phyloP scores from a whole-genome alignment of 2,888 invertebrate genomes.

The Zeuzera pyrina region DNA sequence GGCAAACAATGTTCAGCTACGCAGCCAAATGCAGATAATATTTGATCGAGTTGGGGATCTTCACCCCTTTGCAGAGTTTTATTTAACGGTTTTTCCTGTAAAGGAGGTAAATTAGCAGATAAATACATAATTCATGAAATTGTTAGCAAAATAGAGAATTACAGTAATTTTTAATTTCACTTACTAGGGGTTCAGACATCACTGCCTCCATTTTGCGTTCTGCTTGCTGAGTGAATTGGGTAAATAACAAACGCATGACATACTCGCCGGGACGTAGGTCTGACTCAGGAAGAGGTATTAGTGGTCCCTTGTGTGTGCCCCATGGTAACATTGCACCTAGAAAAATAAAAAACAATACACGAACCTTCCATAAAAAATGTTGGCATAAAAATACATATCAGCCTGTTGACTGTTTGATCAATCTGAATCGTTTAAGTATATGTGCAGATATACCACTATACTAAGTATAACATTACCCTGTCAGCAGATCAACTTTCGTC shows the following conservation, averaged over 20 bases:
- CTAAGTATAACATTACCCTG: no score
- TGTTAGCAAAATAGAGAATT: no score
- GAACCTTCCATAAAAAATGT: no score
- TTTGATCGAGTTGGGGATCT: slow-evolving; percentile 95
- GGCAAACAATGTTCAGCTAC: slow-evolving; percentile 98
- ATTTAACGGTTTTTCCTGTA: slow-evolving; percentile 91
- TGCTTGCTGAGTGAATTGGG: slow-evolving; percentile 94
- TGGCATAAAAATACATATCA: background rate
- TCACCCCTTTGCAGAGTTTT: slow-evolving; percentile 97
- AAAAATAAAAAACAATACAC: background rate
- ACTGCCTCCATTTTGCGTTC: slow-evolving; percentile 97
- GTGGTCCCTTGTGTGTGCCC: slow-evolving; percentile 85
- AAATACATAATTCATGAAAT: background rate
- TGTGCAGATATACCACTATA: no score
- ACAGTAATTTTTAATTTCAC: no score
- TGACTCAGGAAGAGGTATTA: slow-evolving; percentile 71
- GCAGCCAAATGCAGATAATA: slow-evolving; percentile 91
- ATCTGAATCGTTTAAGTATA: no score
- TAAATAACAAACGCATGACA: slow-evolving; percentile 95
- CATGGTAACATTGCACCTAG: slow-evolving; percentile 83
- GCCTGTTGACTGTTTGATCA: no score
- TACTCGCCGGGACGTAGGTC: slow-evolving; percentile 93
- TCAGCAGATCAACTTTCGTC: no score
- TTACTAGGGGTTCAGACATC: slow-evolving; percentile 90
- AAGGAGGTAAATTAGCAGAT: background rate